A percentile compares a stretch with the other conserved stretches of the same genome.
Evolutionary conservation across 2,888 invertebrate genomes (phyloP).

Genomic region (Molorchus minor): DNA sequence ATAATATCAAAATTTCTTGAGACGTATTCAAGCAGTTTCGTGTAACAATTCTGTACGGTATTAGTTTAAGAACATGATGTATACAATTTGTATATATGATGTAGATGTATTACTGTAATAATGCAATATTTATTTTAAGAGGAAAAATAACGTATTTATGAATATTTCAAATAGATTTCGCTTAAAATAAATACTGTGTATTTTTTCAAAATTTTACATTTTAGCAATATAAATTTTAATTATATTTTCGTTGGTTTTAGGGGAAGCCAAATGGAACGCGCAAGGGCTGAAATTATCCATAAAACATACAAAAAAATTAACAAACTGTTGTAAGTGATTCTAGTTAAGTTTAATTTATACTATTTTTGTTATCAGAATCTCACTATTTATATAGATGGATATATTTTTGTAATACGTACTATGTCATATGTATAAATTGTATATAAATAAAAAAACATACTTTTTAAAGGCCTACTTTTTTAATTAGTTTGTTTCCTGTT

Average conservation of each 20-base stretch:
- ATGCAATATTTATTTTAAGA: constrained; percentile 26
- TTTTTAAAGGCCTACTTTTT: constrained; percentile 19
- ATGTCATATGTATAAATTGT: constrained; percentile 54
- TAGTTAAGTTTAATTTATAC: constrained; percentile 54
- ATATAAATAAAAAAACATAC: constrained; percentile 47
- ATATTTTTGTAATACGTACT: constrained; percentile 51
- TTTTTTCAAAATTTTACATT: constrained; percentile 8
- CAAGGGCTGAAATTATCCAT: constrained; percentile 49
- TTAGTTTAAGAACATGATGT: too few relatives aligned
- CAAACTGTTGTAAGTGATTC: constrained; percentile 51
- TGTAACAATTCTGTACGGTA: too few relatives aligned
- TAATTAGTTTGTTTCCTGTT: constrained; percentile 20
- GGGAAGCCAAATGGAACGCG: constrained; percentile 55
- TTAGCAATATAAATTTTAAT: constrained; percentile 18
- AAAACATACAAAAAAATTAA: constrained; percentile 42
- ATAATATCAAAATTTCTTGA: too few relatives aligned
- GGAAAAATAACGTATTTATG: too few relatives aligned
- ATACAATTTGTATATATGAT: constrained; percentile 34
- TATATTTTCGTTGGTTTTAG: constrained; percentile 51
- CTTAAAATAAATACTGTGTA: constrained; percentile 23
- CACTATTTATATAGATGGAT: constrained; percentile 53
- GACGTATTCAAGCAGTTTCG: too few relatives aligned
- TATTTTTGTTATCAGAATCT: constrained; percentile 53
- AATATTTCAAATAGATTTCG: constrained; percentile 16
- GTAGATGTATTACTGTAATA: constrained; percentile 16